phyloP scores from a whole-genome alignment of 2,888 invertebrate genomes.

The Nasonovia ribisnigri region DNA sequence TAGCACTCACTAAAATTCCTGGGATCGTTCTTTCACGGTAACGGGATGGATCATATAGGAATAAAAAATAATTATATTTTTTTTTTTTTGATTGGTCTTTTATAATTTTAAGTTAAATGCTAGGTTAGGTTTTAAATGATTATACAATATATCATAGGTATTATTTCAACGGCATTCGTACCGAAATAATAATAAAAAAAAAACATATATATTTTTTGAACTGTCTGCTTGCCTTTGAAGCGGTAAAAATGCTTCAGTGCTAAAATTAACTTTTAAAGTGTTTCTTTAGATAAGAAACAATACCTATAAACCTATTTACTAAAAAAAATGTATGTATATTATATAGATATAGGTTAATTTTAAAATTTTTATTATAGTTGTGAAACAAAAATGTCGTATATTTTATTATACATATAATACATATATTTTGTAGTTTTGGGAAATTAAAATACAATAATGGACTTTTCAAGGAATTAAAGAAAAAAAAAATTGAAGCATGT shows the following conservation, averaged over 20 bases:
- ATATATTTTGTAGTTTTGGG: background rate
- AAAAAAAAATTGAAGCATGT: too few relatives aligned
- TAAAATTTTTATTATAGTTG: background rate
- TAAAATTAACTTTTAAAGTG: background rate
- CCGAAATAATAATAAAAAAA: background rate
- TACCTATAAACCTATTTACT: background rate
- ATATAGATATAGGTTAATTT: background rate
- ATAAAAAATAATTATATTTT: background rate
- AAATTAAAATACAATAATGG: background rate
- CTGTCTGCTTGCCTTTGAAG: background rate
- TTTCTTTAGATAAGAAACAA: background rate
- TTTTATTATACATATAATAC: background rate
- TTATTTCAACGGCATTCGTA: background rate
- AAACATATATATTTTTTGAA: background rate
- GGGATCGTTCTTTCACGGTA: background rate
- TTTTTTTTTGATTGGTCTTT: background rate
- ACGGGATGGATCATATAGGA: background rate
- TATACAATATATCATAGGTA: background rate
- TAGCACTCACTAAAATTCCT: background rate
- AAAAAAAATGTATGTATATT: background rate
- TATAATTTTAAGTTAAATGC: background rate
- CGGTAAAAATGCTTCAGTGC: background rate
- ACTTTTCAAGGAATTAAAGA: background rate
- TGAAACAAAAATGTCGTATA: background rate
- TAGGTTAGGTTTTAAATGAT: background rate